Conservation (phyloP, 2,113 vertebrate species). For the Hipposideros armiger region DNA sequence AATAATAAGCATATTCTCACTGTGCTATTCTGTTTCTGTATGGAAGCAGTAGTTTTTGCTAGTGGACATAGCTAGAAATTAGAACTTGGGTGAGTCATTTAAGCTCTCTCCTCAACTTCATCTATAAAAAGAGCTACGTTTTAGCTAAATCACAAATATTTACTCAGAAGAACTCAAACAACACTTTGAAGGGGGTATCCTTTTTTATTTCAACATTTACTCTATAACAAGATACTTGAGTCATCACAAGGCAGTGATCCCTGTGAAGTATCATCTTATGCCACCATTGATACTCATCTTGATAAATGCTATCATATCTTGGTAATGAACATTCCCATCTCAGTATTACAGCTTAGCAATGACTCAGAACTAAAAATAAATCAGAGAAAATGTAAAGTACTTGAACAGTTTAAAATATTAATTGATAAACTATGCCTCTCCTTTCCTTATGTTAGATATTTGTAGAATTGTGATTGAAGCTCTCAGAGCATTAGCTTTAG, state of each 20-base stretch:
- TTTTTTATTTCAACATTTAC: conserved; percentile 21
- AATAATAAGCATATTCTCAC: background rate
- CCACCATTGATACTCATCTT: background rate
- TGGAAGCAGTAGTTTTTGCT: background rate
- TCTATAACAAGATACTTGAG: background rate
- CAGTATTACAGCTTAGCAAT: background rate
- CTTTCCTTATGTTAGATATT: background rate
- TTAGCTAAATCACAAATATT: conserved; percentile 9
- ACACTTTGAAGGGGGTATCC: background rate
- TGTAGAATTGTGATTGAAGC: background rate
- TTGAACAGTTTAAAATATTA: conserved; percentile 29
- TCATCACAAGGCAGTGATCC: background rate
- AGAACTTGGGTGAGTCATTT: background rate
- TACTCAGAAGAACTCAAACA: background rate
- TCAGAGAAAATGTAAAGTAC: conserved; percentile 43
- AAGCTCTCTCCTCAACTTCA: conserved; percentile 20
- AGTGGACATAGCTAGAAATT: background rate
- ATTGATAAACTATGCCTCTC: conserved; percentile 35
- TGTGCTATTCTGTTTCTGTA: background rate
- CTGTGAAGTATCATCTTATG: background rate
- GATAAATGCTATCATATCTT: background rate
- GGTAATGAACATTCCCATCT: conserved; percentile 41
- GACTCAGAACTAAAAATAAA: conserved; percentile 21
- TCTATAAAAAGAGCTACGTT: background rate
- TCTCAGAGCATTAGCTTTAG: conserved; percentile 45